A percentile compares a stretch with the other conserved stretches of the same genome.
These are phyloP conservation scores for Alosa sapidissima DNA, from an alignment of 2,797 vertebrate species.

Conservation along the genomic window DNA sequence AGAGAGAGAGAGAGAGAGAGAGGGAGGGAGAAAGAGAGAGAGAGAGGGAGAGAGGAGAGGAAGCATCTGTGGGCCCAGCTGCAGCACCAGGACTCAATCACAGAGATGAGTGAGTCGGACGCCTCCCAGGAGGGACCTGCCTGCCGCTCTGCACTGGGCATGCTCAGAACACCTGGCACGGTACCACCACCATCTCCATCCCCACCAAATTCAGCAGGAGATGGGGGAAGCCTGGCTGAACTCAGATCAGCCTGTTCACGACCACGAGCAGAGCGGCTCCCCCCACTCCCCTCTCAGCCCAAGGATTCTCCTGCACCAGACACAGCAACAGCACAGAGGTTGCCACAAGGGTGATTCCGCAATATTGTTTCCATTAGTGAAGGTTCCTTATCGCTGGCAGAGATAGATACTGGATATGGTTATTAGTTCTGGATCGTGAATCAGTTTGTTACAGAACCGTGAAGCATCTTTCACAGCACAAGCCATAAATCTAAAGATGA, in stretches of 20 bases:
- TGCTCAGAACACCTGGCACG: slow-evolving; percentile 8
- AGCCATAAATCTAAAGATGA: background rate
- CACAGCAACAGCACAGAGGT: background rate
- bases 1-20: background rate
- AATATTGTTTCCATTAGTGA: slow-evolving; percentile 15
- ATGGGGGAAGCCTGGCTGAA: background rate
- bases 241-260: background rate
- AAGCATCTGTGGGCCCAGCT: background rate
- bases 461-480: background rate
- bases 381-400: background rate
- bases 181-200: background rate
- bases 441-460: background rate
- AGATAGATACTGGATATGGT: background rate
- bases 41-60: background rate
- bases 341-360: background rate
- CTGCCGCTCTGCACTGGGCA: background rate
- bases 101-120: background rate
- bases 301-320: background rate
- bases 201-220: background rate
- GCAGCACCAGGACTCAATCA: background rate
- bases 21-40: background rate
- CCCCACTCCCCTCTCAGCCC: background rate
- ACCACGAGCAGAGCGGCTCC: background rate
- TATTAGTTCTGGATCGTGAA: background rate
- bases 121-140: background rate